Base-by-base conservation (phyloP, 1,140 invertebrate genomes). In the Laodelphax striatellus region DNA sequence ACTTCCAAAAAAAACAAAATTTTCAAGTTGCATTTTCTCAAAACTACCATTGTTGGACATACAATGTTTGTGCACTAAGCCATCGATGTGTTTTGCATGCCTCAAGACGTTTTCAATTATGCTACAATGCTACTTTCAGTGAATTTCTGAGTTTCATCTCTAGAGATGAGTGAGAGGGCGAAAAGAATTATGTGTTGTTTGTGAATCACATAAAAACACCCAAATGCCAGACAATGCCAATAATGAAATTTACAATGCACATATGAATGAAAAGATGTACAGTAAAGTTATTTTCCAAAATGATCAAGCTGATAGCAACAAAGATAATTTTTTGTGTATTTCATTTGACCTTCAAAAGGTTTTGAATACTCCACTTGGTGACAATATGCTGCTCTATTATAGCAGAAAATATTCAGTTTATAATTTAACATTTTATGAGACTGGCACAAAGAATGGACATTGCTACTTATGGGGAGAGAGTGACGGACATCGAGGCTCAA, bases 321-420 rank as follows among this genome's bases (percentile, higher is more conserved):
- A 44, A 44, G 43, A 19, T n/a, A n/a, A 44, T n/a, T 44, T 44
- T 44, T 19, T 44, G 43, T 44, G 17, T 44, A 14, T 44, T n/a
- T n/a, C n/a, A n/a, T 46, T 50, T 17, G 21, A 50, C 21, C 21
- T 50, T 10, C 46, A 17, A 19, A 50, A 50, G 9, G 46, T 50
- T 50, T 54, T 66, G 3, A 70, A 65, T 34, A 67, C 67, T 4
- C 67, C 63, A 13, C 44, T 67, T 55, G 67, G 66, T 5, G 54
- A 66, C 10, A 61, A 52, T 34, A 64, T 66, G 62, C 42, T 64
- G 14, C 52, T 64, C 0, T 64, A 58, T 55, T 67, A 64, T 43
- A 44, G 43, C 0, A n/a, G 64, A 42, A 67, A 67, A 50, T 64
- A 62, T 41, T 17, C 62, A 1, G 57, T 64, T 34, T 67, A 63